Base-by-base conservation (phyloP, 2,888 invertebrate genomes). In the Scaptodrosophila latifasciaeformis region DNA sequence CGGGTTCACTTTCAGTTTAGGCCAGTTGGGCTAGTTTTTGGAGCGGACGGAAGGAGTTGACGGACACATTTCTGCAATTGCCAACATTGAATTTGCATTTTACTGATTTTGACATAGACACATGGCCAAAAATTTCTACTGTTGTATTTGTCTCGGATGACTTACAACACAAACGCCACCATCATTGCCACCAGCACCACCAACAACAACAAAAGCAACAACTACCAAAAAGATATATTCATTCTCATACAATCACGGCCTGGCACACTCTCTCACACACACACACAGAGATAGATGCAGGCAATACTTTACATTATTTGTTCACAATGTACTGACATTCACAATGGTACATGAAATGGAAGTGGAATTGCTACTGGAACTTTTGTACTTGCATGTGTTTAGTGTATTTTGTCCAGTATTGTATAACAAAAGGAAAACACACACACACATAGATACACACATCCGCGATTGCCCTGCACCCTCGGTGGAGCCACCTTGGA, bases 21-120 rank as follows among this genome's bases (percentile, higher is more conserved):
- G 45, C n/a, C 6, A 37, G 39, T n/a, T 13, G 21, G 21, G 10
- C 30, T 13, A 12, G 44, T 13, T 4, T 3, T 24, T 7, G 13
- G 31, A 6, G 31, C 49, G 40, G 40, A 39, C 43, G 49, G 49
- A 43, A 47, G 37, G 48, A 59, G 18, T 34, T 47, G 37, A n/a
- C n/a, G 52, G 48, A n/a, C n/a, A 57, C 63, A 35, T 55, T 64
- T 59, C 45, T 55, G 55, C 67, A 67, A 59, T 67, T 62, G 56
- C 56, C 54, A 67, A 70, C 59, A 61, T 70, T 65, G 54, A 59
- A 65, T 67, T 59, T 65, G 68, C 71, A 65, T 70, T 70, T 60
- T 58, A 60, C 67, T 70, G 69, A 67, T 61, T 60, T 60, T 70
- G 69, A 69, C 69, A 65, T 64, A 57, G 67, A 70, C 70, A 70